Evolutionary conservation across 2,888 invertebrate species (phyloP).

Genomic region (Hylaea fasciaria): DNA sequence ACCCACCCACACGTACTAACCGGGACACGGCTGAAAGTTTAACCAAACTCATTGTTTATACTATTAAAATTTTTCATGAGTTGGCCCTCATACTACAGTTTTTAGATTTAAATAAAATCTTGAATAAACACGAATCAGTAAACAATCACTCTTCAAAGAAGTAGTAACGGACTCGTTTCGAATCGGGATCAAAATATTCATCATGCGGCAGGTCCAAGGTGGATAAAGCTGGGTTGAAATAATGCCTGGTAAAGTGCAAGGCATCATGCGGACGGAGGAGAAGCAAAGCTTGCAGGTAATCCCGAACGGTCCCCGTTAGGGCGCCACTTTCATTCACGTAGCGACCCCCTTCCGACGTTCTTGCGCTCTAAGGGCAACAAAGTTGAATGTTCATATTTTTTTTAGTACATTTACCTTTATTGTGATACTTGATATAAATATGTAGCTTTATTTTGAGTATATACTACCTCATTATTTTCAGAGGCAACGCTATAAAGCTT

Average conservation of each 20-base stretch:
- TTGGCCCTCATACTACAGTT: neutral
- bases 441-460: too few relatives aligned
- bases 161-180: constrained; percentile 73
- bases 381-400: neutral
- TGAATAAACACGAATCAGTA: neutral
- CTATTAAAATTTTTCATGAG: too few relatives aligned
- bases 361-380: constrained; percentile 62
- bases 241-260: constrained; percentile 83
- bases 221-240: constrained; percentile 79
- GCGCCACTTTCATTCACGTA: constrained; percentile 85
- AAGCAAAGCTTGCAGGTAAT: constrained; percentile 86
- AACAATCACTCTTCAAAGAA: constrained; percentile 69
- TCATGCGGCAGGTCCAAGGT: constrained; percentile 78
- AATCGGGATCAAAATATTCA: constrained; percentile 75
- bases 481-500: too few relatives aligned
- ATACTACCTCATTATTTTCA: too few relatives aligned
- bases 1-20: too few relatives aligned
- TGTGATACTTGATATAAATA: too few relatives aligned
- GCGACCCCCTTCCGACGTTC: constrained; percentile 80
- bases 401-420: too few relatives aligned
- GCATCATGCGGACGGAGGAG: constrained; percentile 84
- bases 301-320: constrained; percentile 82
- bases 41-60: too few relatives aligned
- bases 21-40: too few relatives aligned
- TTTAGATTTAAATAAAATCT: neutral